Conservation (phyloP, 2,113 vertebrate species). For the Zapus hudsonius region DNA sequence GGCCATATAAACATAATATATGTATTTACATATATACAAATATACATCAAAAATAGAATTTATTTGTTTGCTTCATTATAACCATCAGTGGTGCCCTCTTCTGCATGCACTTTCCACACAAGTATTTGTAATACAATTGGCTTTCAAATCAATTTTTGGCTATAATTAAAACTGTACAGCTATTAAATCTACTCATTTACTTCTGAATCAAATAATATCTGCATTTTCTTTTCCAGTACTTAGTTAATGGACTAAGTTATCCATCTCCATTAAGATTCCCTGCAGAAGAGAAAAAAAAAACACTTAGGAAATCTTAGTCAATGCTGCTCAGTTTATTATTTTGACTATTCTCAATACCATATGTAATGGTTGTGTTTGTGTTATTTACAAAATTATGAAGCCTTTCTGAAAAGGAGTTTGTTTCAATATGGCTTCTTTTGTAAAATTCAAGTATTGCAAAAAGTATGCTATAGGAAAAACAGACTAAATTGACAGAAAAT, state of each 20-base stretch:
- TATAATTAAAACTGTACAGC: slow-evolving; percentile 46
- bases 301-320: slow-evolving; percentile 74
- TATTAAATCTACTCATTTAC: slow-evolving; percentile 58
- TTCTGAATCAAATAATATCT: slow-evolving; percentile 59
- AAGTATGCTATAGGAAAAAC: background rate
- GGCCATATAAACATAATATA: background rate
- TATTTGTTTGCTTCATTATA: slow-evolving; percentile 17
- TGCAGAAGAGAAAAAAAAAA: slow-evolving; percentile 73
- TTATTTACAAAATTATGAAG: slow-evolving; percentile 40
- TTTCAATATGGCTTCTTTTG: slow-evolving; percentile 10
- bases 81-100: background rate
- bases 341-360: slow-evolving; percentile 56
- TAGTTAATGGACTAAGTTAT: slow-evolving; percentile 72
- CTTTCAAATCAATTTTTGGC: slow-evolving; percentile 60
- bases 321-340: slow-evolving; percentile 77
- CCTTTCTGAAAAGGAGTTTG: background rate
- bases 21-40: background rate
- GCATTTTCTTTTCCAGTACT: slow-evolving; percentile 72
- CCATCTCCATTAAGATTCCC: slow-evolving; percentile 75
- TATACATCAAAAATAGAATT: background rate
- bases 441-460: slow-evolving; percentile 9
- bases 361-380: background rate
- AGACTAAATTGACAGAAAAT: slow-evolving; percentile 43
- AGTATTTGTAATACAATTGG: background rate
- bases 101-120: background rate